Evolutionary conservation across 1,140 invertebrate genomes (phyloP).

Genomic region (Drosophila lini): DNA sequence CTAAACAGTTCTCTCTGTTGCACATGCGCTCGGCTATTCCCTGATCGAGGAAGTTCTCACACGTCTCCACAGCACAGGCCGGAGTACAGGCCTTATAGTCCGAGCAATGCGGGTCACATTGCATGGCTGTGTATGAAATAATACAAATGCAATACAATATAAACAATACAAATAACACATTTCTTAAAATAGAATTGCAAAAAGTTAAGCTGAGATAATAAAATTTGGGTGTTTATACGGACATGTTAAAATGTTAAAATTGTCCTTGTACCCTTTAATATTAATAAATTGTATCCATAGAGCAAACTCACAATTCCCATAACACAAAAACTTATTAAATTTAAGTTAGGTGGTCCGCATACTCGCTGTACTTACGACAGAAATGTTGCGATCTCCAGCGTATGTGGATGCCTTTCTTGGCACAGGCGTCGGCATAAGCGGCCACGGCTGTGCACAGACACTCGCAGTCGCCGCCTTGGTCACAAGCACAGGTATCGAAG

Average conservation of each 20-base stretch:
- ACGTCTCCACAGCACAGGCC: slow-evolving; percentile 92
- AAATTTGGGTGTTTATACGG: too few relatives aligned
- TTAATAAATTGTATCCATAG: too few relatives aligned
- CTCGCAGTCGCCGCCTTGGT: slow-evolving; percentile 94
- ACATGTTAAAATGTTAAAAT: background rate
- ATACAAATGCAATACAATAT: background rate
- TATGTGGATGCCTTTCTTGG: slow-evolving; percentile 88
- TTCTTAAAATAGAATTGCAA: background rate
- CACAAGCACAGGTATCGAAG: slow-evolving; percentile 94
- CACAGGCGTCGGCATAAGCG: slow-evolving; percentile 93
- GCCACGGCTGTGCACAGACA: slow-evolving; percentile 95
- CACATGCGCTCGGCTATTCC: slow-evolving; percentile 87
- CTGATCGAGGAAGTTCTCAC: slow-evolving; percentile 90
- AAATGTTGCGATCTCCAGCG: slow-evolving; percentile 92
- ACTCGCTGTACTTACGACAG: slow-evolving; percentile 89
- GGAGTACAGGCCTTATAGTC: slow-evolving; percentile 92
- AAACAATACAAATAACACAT: background rate
- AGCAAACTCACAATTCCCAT: too few relatives aligned
- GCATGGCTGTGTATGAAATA: slow-evolving; percentile 88
- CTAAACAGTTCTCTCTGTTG: slow-evolving; percentile 90
- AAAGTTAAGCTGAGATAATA: too few relatives aligned
- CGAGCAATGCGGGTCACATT: slow-evolving; percentile 92
- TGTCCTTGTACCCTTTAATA: background rate
- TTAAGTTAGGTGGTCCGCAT: too few relatives aligned
- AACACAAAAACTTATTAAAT: too few relatives aligned